These are phyloP conservation scores for Drosophila truncata DNA, from an alignment of 1,140 invertebrate species.

Conservation along the genomic window DNA sequence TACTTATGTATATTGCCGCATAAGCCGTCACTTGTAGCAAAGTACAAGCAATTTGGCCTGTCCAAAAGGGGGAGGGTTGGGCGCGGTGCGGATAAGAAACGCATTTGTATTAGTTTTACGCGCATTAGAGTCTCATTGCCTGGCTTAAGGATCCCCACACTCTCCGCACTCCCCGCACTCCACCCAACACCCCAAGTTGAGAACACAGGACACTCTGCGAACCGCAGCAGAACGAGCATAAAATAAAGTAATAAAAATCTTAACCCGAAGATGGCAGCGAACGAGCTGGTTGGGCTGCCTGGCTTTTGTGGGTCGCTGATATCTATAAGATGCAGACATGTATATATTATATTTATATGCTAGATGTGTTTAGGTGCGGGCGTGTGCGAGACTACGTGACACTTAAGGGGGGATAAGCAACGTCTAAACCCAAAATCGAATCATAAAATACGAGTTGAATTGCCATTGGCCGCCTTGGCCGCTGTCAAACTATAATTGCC, in stretches of 20 bases:
- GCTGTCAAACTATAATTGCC: slow-evolving; percentile 68
- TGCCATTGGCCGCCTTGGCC: slow-evolving; percentile 46
- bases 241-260: slow-evolving; percentile 84
- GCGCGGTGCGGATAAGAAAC: slow-evolving; percentile 72
- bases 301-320: slow-evolving; percentile 37
- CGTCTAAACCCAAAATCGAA: slow-evolving; percentile 74
- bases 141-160: slow-evolving; percentile 61
- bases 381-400: slow-evolving; percentile 61
- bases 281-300: slow-evolving; percentile 2
- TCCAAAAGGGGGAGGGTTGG: slow-evolving; percentile 5
- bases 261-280: slow-evolving; percentile 46
- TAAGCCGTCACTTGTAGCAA: slow-evolving; percentile 81
- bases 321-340: slow-evolving; percentile 74
- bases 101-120: slow-evolving; percentile 84
- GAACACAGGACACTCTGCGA: slow-evolving; percentile 22
- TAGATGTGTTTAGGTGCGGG: slow-evolving; percentile 26
- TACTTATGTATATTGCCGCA: slow-evolving; percentile 82
- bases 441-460: slow-evolving; percentile 73
- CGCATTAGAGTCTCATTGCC: slow-evolving; percentile 83
- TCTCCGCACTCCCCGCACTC: no score
- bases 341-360: slow-evolving; percentile 58
- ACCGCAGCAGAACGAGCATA: slow-evolving; percentile 70
- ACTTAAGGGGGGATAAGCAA: slow-evolving; percentile 76
- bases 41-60: slow-evolving; percentile 79
- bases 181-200: not conserved